Base-by-base conservation (phyloP, 2,888 invertebrate genomes). In the Copidosoma aretas region DNA sequence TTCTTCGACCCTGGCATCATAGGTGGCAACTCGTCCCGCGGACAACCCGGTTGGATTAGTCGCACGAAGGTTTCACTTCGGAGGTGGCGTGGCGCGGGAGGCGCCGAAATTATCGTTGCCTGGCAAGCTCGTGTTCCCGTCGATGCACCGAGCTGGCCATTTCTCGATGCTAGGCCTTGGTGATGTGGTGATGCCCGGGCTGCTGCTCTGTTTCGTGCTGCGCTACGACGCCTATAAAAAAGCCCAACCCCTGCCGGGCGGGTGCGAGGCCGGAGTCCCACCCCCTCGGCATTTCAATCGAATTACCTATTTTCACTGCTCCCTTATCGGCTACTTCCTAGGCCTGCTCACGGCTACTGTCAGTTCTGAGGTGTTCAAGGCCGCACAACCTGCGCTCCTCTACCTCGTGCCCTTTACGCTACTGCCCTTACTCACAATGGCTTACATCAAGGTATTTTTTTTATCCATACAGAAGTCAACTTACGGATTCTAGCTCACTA, bases 141-240 rank as follows among this genome's bases (percentile, higher is more conserved):
- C 96, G 83, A 92, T 97, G 89, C 96, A 97, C 84, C 95, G 96
- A 84, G 90, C 91, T 78, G 97, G 97, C 77, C 97, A 97, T 85
- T 98, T 98, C 86, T 97, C 97, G 72, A 98, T 98, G 97, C 89
- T 98, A 73, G 91, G 93, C 75, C 86, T 93, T 62, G 93, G 93
- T 21, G 93, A 93, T 82, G 92, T 93, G 63, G 97, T 98, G 64
- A 97, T 98, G 97, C 97, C 97, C 24, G 98, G 98, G 2, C 86
- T 98, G 64, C 84, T 98, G 78, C 87, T 98, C 75, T 98, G 98
- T 86, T 98, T 98, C 86, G 98, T 98, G 71, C 86, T 98, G 78
- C 93, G 98, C 52, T 98, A 97, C 84, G 98, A 98, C 86, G 97
- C 97, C 15, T 97, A 97, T 86, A 98, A 98, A 86, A 95, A 96